phyloP scores from a whole-genome alignment of 2,888 invertebrate genomes.

The Eudemis profundana region DNA sequence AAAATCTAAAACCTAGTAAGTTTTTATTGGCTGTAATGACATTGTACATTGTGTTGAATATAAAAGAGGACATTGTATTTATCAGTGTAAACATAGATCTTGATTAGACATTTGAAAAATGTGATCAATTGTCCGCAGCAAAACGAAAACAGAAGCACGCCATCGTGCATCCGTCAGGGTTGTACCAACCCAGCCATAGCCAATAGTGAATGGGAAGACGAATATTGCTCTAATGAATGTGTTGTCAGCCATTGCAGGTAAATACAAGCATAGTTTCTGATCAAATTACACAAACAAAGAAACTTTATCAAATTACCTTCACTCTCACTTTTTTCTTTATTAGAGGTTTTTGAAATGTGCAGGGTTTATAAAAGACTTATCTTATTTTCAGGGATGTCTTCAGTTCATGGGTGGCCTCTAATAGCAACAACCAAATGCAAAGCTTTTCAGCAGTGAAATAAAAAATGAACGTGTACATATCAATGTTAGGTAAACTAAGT shows the following conservation, averaged over 20 bases:
- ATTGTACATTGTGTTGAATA: not conserved
- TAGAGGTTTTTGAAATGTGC: slow-evolving; percentile 10
- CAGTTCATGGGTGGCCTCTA: slow-evolving; percentile 94
- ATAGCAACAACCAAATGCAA: slow-evolving; percentile 92
- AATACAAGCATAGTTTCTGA: slow-evolving; percentile 37
- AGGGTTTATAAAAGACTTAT: slow-evolving; percentile 47
- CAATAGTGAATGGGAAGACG: slow-evolving; percentile 98
- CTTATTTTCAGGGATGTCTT: slow-evolving; percentile 92
- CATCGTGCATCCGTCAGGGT: slow-evolving; percentile 93
- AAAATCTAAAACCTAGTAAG: not conserved
- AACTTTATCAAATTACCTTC: not conserved
- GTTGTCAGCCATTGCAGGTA: slow-evolving; percentile 97
- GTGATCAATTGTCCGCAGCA: slow-evolving; percentile 62
- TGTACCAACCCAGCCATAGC: slow-evolving; percentile 96
- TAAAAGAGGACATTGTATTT: not conserved
- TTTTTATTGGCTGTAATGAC: not conserved
- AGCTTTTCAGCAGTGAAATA: slow-evolving; percentile 93
- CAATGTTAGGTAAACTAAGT: slow-evolving; percentile 42
- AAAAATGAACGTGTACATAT: slow-evolving; percentile 56
- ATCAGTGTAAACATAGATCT: not conserved
- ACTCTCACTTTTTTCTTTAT: not conserved
- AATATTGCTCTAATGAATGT: slow-evolving; percentile 98
- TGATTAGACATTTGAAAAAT: slow-evolving; percentile 37
- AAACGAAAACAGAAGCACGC: slow-evolving; percentile 76
- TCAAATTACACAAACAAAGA: not conserved